Evolutionary conservation across 2,797 vertebrate species (phyloP), one percentile per base, ranked within the genome.

Genomic region (Phaenicophaeus curvirostris): DNA sequence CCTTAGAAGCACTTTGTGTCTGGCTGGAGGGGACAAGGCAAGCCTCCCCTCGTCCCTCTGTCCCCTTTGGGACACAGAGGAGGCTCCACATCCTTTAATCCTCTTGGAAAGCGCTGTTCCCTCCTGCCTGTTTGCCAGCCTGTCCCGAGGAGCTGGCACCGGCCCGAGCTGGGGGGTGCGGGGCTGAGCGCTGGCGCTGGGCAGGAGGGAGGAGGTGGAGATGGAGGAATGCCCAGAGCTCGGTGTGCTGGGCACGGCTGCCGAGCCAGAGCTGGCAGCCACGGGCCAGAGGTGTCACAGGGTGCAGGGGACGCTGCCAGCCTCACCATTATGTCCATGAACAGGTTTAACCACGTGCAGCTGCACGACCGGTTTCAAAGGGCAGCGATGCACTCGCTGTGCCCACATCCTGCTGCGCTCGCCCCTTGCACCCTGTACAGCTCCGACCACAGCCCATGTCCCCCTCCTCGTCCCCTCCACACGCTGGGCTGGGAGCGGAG

Each of bases 251-350:
- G 46, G 39, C 35, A 61, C 0, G 11, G 59, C 59, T 9, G 41
- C 39, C 31, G 42, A 62, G 76, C 79, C 59, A 14, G 62, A 2
- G 33, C 53, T 19, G 35, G 76, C 41, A 7, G 46, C 1, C 1
- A 7, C 13, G 50, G 63, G 8, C 17, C 25, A 54, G 77, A 10
- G 14, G 53, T 20, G 33, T 30, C 5, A 6, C 39, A 16, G 71
- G 54, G 61, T 25, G 76, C 53, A 17, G 15, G 41, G 62, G 46
- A 20, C 0, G 0, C 78, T 30, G 77, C 84, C 59, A 51, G 63
- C 9, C 76, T 53, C 57, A 1, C 31, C 2, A 0, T 1, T 39
- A 48, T 30, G 4, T 18, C 76, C 23, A 0, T 1, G 17, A 10
- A 14, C 10, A 21, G 14, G 17, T n/a, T 61, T 12, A 16, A 54